Conservation (phyloP, 2,888 invertebrate species). For the Pristionchus mayeri region DNA sequence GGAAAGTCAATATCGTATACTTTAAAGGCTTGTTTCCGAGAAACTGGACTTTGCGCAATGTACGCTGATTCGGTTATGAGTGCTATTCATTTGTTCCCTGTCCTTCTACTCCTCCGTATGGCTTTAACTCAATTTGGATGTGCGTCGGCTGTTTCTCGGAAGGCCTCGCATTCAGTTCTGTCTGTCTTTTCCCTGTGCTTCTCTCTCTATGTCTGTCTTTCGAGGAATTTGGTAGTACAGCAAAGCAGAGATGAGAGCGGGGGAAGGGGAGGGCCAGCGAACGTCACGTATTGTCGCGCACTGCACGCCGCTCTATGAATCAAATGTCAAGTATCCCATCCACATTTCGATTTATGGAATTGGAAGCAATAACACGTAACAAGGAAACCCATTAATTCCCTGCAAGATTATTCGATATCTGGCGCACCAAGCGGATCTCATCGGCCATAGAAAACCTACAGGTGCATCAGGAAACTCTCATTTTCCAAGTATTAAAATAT, state of each 20-base stretch:
- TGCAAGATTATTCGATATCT: too few species aligned
- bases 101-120: neutral
- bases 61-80: neutral
- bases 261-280: neutral
- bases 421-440: too few species aligned
- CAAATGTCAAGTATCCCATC: neutral
- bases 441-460: too few species aligned
- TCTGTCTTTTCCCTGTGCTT: neutral
- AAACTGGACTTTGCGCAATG: too few species aligned
- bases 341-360: too few species aligned
- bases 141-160: neutral
- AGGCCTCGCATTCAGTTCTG: conserved; percentile 2
- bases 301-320: neutral
- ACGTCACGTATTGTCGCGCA: neutral
- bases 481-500: too few species aligned
- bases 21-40: too few species aligned
- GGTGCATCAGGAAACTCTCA: too few species aligned
- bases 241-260: neutral
- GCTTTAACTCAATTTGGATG: conserved; percentile 1
- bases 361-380: too few species aligned
- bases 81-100: neutral
- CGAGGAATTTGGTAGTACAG: neutral
- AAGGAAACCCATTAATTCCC: too few species aligned
- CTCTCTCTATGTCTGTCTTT: neutral
- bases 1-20: too few species aligned